Conservation (phyloP, 1,140 invertebrate genomes). For the Aplysia californica region DNA sequence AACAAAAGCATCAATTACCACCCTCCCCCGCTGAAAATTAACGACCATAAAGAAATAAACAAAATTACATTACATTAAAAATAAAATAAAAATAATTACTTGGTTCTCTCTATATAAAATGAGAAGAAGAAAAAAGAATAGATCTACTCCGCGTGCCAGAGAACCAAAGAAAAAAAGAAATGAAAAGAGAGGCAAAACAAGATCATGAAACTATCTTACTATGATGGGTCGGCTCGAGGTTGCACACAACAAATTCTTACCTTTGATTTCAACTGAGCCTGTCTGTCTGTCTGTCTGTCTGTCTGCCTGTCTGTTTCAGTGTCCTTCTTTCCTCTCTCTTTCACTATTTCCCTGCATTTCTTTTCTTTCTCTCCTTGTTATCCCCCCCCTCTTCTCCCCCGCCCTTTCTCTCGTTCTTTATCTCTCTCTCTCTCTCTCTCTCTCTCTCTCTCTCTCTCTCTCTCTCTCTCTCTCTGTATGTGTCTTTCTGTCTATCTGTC, state of each 20-base stretch:
- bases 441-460: conserved; percentile 21
- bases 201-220: not conserved
- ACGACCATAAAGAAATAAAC: too few species aligned
- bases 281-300: too few species aligned
- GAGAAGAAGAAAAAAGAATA: too few species aligned
- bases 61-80: too few species aligned
- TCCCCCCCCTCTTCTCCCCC: not conserved
- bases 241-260: not conserved
- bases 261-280: too few species aligned
- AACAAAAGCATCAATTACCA: too few species aligned
- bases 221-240: not conserved
- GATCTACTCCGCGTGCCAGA: not conserved
- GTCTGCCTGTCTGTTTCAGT: too few species aligned
- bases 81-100: too few species aligned
- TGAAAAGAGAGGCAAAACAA: not conserved
- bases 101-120: too few species aligned
- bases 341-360: not conserved
- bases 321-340: not conserved
- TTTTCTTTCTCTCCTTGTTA: not conserved
- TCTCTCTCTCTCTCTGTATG: too few species aligned
- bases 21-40: too few species aligned
- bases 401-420: not conserved
- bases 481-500: too few species aligned
- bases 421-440: conserved; percentile 14
- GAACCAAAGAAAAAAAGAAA: not conserved